Evolutionary conservation across 2,888 invertebrate species (phyloP).

Genomic region (Amblyteles armatorius): DNA sequence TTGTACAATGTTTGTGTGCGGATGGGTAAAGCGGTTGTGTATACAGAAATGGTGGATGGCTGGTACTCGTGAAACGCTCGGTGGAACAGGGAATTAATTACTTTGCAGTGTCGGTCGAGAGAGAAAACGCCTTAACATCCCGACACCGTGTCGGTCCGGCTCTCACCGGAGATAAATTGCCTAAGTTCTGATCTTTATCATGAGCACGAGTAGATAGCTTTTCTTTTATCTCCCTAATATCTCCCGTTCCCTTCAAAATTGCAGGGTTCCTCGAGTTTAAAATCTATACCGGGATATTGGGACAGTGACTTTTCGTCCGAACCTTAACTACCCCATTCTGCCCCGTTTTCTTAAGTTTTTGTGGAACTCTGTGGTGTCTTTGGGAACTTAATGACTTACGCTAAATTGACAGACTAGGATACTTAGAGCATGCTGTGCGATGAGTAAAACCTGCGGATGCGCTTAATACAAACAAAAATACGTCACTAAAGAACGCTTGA

Average conservation of each 20-base stretch:
- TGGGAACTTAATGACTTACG: too few relatives aligned
- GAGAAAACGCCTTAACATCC: slow-evolving; percentile 62
- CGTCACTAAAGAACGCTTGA: too few relatives aligned
- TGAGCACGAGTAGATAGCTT: slow-evolving; percentile 16
- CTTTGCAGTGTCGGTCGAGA: slow-evolving; percentile 52
- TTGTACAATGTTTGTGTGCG: slow-evolving; percentile 46
- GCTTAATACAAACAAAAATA: too few relatives aligned
- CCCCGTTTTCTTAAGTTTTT: too few relatives aligned
- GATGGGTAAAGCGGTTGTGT: slow-evolving; percentile 47
- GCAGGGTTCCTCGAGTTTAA: neutral
- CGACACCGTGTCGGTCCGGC: slow-evolving; percentile 39
- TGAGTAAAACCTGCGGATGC: too few relatives aligned
- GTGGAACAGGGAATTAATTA: slow-evolving; percentile 66
- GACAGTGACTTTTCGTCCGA: slow-evolving; percentile 5
- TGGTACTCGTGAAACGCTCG: slow-evolving; percentile 52
- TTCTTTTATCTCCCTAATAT: slow-evolving; percentile 14
- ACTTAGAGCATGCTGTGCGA: too few relatives aligned
- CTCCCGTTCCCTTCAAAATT: neutral
- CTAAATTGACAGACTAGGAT: too few relatives aligned
- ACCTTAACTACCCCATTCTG: neutral
- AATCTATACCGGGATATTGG: slow-evolving; percentile 11
- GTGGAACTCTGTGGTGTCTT: too few relatives aligned
- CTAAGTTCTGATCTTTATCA: slow-evolving; percentile 48
- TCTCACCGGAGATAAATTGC: slow-evolving; percentile 55
- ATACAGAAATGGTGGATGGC: slow-evolving; percentile 47